Conservation (phyloP, 1,140 invertebrate genomes). For the Periplaneta americana region DNA sequence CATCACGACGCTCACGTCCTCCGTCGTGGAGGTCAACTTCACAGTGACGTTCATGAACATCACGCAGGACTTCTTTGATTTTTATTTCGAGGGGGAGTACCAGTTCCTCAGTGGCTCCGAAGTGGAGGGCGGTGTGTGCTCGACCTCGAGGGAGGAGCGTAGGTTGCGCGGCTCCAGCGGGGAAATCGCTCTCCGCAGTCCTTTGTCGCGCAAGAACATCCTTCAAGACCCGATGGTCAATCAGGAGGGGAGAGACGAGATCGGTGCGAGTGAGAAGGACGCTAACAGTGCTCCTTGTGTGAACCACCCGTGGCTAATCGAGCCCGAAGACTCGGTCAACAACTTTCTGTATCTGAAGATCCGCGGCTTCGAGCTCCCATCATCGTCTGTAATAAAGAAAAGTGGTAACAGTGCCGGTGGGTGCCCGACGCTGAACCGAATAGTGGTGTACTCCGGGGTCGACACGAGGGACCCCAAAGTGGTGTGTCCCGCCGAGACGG, state of each 20-base stretch:
- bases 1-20: slow-evolving; percentile 55
- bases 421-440: slow-evolving; percentile 63
- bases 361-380: slow-evolving; percentile 10
- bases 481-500: slow-evolving; percentile 52
- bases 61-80: slow-evolving; percentile 73
- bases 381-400: not conserved
- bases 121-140: slow-evolving; percentile 19
- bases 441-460: slow-evolving; percentile 62
- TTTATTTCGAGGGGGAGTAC: slow-evolving; percentile 73
- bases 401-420: not conserved
- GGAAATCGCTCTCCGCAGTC: slow-evolving; percentile 53
- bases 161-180: slow-evolving; percentile 62
- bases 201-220: slow-evolving; percentile 39
- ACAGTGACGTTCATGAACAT: slow-evolving; percentile 73
- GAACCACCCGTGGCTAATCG: slow-evolving; percentile 72
- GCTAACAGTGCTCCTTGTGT: slow-evolving; percentile 43
- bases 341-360: slow-evolving; percentile 63
- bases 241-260: slow-evolving; percentile 1
- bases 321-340: slow-evolving; percentile 60
- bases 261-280: slow-evolving; percentile 11
- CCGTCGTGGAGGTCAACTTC: slow-evolving; percentile 65
- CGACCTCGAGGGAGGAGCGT: slow-evolving; percentile 46
- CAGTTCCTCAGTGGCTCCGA: slow-evolving; percentile 49
- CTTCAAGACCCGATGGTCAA: slow-evolving; percentile 24
- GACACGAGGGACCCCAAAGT: slow-evolving; percentile 52